Conservation (phyloP, 2,888 invertebrate species). For the Hedya salicella region DNA sequence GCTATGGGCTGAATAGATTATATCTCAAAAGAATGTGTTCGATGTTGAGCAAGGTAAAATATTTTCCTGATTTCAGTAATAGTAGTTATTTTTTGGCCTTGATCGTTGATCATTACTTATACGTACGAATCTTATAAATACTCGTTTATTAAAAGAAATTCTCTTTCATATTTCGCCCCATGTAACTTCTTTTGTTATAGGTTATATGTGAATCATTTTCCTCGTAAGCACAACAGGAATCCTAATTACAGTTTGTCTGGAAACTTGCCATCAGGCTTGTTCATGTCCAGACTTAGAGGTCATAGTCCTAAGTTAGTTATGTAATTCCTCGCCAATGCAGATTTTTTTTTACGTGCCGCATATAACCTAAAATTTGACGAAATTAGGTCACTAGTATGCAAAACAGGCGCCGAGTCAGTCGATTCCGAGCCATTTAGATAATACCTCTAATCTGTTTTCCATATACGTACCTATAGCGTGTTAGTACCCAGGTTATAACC, state of each 20-base stretch:
- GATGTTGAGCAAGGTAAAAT: no score
- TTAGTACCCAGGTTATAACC: no score
- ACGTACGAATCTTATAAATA: no score
- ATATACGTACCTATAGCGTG: neutral
- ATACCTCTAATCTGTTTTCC: neutral
- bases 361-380: conserved; percentile 6
- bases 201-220: conserved; percentile 26
- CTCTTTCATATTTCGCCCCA: neutral
- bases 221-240: conserved; percentile 26
- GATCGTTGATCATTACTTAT: no score
- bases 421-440: conserved; percentile 4
- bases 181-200: conserved; percentile 11
- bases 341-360: conserved; percentile 48
- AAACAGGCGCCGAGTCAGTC: neutral
- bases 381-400: conserved; percentile 22
- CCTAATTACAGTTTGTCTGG: conserved; percentile 31
- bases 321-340: conserved; percentile 78
- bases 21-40: no score
- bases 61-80: no score
- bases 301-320: conserved; percentile 56
- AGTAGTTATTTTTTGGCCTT: no score
- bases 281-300: conserved; percentile 26
- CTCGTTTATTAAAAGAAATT: neutral
- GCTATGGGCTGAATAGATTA: no score
- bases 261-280: conserved; percentile 31